These are phyloP conservation scores for Ischnus inquisitorius DNA, from an alignment of 2,888 invertebrate genomes.

Conservation along the genomic window DNA sequence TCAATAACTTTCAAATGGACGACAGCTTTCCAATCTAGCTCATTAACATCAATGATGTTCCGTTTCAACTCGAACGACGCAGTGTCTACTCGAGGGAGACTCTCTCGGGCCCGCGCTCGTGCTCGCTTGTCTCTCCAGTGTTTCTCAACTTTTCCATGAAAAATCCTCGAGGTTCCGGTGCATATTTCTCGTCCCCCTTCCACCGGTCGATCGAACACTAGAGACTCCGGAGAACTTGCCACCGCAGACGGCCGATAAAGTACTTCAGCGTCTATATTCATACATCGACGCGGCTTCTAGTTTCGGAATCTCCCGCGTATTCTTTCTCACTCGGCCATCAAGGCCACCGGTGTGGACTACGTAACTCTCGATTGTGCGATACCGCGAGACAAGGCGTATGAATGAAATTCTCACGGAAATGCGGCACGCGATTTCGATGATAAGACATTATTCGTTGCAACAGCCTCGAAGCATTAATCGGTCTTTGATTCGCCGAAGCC, in stretches of 20 bases:
- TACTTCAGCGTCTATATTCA: background rate
- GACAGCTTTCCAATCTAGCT: constrained; percentile 82
- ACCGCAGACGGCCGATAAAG: background rate
- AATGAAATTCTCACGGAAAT: constrained; percentile 20
- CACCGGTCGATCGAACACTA: background rate
- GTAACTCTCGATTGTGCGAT: constrained; percentile 25
- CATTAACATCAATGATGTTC: constrained; percentile 82
- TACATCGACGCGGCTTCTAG: constrained; percentile 3
- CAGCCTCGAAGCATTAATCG: background rate
- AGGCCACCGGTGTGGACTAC: constrained; percentile 17
- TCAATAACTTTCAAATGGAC: constrained; percentile 80
- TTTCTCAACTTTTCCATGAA: constrained; percentile 49
- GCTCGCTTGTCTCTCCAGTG: constrained; percentile 40
- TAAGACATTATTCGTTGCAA: background rate
- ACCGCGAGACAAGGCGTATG: background rate
- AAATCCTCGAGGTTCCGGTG: background rate
- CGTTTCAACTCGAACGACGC: constrained; percentile 56
- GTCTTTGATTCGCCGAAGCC: background rate
- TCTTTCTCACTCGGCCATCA: constrained; percentile 22
- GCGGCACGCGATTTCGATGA: background rate
- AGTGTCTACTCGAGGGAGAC: constrained; percentile 38
- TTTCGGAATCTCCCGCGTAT: constrained; percentile 19
- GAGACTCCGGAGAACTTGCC: background rate
- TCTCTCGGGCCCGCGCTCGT: constrained; percentile 33
- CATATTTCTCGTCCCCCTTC: background rate